Percentiles rank a stretch among this genome's conserved stretches.
Evolutionary conservation across 2,797 vertebrate genomes (phyloP).

Genomic region (Notolabrus celidotus): DNA sequence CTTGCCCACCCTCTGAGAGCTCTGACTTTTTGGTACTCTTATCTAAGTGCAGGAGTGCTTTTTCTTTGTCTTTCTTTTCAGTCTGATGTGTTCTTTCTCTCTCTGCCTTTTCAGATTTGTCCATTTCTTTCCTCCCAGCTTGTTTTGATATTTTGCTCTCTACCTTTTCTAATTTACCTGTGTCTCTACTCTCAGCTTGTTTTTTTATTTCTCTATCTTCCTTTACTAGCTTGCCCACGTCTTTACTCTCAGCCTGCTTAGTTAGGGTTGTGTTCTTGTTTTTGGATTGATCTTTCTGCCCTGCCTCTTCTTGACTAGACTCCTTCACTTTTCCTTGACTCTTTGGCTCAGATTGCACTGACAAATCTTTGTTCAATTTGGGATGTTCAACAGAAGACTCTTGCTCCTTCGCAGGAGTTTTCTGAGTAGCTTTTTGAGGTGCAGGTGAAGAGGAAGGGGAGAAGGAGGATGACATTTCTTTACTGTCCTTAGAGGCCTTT

Average conservation of each 20-base stretch:
- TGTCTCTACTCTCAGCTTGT: not conserved
- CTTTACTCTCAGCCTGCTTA: conserved; percentile 20
- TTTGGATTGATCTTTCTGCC: conserved; percentile 3
- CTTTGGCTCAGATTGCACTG: conserved; percentile 25
- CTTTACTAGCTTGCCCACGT: conserved; percentile 12
- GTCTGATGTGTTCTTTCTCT: conserved; percentile 21
- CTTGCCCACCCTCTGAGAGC: conserved; percentile 14
- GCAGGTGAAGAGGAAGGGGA: conserved; percentile 20
- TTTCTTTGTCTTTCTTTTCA: conserved; percentile 35
- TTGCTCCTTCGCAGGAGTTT: conserved; percentile 20
- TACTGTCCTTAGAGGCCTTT: conserved; percentile 37
- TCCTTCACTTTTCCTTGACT: conserved; percentile 22
- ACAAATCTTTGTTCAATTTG: conserved; percentile 28
- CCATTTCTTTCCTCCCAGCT: not conserved
- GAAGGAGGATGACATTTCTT: conserved; percentile 23
- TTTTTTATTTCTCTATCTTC: conserved; percentile 20
- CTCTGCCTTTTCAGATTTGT: not conserved
- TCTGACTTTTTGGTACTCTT: conserved; percentile 25
- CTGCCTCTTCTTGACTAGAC: conserved; percentile 26
- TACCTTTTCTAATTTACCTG: not conserved
- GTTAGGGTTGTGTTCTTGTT: conserved; percentile 22
- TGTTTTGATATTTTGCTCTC: not conserved
- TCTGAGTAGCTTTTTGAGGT: conserved; percentile 15
- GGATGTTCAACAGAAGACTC: conserved; percentile 15
- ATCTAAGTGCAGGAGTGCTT: conserved; percentile 12